These are phyloP conservation scores for Agrotis ipsilon DNA, from an alignment of 2,888 invertebrate genomes.

Conservation along the genomic window DNA sequence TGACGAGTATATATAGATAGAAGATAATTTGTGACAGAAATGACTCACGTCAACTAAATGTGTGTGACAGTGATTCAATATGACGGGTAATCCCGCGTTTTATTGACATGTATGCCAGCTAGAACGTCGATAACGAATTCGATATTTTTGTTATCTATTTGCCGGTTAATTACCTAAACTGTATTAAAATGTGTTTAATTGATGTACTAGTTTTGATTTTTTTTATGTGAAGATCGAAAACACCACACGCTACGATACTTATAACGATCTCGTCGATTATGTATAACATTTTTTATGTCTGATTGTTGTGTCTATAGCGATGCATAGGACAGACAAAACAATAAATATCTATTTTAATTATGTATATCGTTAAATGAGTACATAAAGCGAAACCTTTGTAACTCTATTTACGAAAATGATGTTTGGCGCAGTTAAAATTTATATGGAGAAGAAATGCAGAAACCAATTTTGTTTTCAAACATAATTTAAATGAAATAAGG, in stretches of 20 bases:
- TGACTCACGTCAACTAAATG: background rate
- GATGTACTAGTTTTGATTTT: background rate
- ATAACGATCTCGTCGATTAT: background rate
- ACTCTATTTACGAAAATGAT: too few relatives aligned
- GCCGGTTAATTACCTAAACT: constrained; percentile 6
- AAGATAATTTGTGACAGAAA: too few relatives aligned
- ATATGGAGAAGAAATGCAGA: too few relatives aligned
- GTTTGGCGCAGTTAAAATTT: too few relatives aligned
- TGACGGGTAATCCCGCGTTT: constrained; percentile 22
- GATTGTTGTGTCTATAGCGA: constrained; percentile 2
- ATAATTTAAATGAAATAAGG: too few relatives aligned
- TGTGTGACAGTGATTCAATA: background rate
- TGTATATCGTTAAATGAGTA: too few relatives aligned
- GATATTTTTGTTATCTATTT: constrained; percentile 24
- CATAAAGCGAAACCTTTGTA: too few relatives aligned
- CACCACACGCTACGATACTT: too few relatives aligned
- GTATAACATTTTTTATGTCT: background rate
- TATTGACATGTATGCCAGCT: constrained; percentile 8
- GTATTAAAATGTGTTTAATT: background rate
- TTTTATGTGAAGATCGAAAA: background rate
- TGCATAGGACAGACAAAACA: background rate
- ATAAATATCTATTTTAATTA: background rate
- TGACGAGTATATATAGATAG: too few relatives aligned
- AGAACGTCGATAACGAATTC: constrained; percentile 30
- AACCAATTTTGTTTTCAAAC: too few relatives aligned